phyloP scores from a whole-genome alignment of 2,113 vertebrate species.

The Xiphophorus couchianus region DNA sequence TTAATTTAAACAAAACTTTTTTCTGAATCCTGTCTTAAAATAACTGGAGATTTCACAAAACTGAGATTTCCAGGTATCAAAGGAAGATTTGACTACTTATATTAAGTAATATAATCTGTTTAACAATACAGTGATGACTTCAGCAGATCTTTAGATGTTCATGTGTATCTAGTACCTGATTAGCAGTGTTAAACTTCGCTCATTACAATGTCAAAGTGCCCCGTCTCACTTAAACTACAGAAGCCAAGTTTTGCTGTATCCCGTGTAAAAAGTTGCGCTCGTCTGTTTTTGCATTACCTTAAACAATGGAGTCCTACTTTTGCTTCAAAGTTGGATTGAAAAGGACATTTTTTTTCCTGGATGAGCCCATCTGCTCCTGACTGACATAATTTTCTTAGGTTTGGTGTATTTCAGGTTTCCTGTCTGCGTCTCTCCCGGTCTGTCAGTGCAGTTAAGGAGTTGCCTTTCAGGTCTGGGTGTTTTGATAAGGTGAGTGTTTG shows the following conservation, averaged over 20 bases:
- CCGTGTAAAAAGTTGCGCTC: slow-evolving; percentile 3
- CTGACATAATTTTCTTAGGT: slow-evolving; percentile 19
- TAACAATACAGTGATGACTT: neutral
- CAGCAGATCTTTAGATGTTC: neutral
- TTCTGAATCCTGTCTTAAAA: neutral
- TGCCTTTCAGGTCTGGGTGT: slow-evolving; percentile 64
- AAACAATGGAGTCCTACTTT: slow-evolving; percentile 34
- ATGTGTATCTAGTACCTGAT: neutral
- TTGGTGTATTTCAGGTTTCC: slow-evolving; percentile 29
- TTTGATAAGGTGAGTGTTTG: slow-evolving; percentile 75
- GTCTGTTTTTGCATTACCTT: neutral
- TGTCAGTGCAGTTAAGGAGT: slow-evolving; percentile 53
- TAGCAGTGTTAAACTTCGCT: neutral
- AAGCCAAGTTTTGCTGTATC: neutral
- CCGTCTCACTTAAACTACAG: neutral
- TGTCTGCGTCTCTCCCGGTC: slow-evolving; percentile 27
- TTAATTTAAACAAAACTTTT: neutral
- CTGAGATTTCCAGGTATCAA: neutral
- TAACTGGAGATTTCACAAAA: neutral
- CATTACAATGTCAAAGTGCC: neutral
- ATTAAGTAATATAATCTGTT: neutral
- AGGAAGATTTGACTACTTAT: neutral
- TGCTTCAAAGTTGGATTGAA: slow-evolving; percentile 16
- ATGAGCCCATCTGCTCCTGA: slow-evolving; percentile 39
- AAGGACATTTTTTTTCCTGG: slow-evolving; percentile 34